Evolutionary conservation across 2,888 invertebrate species (phyloP), one percentile per base, ranked within the genome.

Genomic region (Cephus pygmeus): DNA sequence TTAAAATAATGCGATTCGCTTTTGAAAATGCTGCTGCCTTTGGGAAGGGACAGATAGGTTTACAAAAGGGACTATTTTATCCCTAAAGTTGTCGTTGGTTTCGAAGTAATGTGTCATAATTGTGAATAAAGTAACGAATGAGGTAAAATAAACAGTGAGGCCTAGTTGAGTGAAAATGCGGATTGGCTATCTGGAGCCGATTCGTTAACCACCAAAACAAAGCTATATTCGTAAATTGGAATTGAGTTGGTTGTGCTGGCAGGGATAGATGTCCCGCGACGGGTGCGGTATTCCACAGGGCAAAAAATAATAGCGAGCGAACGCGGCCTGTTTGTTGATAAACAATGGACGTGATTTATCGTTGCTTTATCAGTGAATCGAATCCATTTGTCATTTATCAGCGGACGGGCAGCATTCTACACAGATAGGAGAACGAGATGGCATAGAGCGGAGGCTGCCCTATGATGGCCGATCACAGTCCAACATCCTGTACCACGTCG

Each of bases 381-480:
- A 86, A 86, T 83, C 86, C 85, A 86, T 86, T 86, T 83, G 83
- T 86, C 86, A 86, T 85, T 85, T 85, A 85, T 85, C 85, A 80
- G 81, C 75, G 76, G 56, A 77, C 35, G 74, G 73, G 73, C 74
- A 34, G 75, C 73, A 75, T 73, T 76, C 73, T 73, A 69, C 12
- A 33, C 69, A 33, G 69, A 69, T 30, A 30, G 33, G 33, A 30
- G 69, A 69, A 12, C 69, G 69, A 33, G 33, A 69, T 15, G 69
- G 31, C 69, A 30, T 69, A 30, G 33, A 30, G 30, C 31, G 31
- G 33, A 69, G 30, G 30, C 69, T 69, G 31, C 33, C 30, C 69
- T 33, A 31, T 33, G 31, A 33, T 33, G 69, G 4, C 30, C 31
- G 33, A 31, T 33, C 69, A 30, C 30, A 30, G 69, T 33, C 69